Base-by-base conservation (phyloP, 2,888 invertebrate species). In the Caenorhabditis virilis region DNA sequence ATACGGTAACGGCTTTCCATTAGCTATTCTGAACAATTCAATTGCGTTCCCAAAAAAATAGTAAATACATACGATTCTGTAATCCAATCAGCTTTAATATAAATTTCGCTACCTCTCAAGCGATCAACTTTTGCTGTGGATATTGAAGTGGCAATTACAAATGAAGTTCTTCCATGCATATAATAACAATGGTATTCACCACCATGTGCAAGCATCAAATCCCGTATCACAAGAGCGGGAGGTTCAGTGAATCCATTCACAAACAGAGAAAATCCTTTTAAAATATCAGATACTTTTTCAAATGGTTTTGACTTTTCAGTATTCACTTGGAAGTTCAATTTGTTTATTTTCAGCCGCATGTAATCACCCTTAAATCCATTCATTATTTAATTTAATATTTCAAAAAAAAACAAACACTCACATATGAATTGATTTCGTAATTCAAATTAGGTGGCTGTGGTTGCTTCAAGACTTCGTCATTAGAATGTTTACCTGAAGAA, bases 171-270 rank as follows among this genome's bases (percentile, higher is more conserved):
- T 23, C 87, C 87, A 48, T 87, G 87, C 60, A 85, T 86, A 1
- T 88, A 83, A 84, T 95, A 97, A 73, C 90, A 89, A 84, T 93
- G 92, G 84, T 89, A 94, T 11, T 88, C 85, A 0, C 97, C 97
- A 4, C 95, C 95, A 84, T 97, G 90, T 30, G 88, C 86, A 81
- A 90, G 88, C 91, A 97, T 93, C 35, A 95, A 85, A 42, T 88
- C 86, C 84, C 92, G 91, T 41, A 97, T 86, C 83, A 93, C 92
- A 80, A 93, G 90, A 1, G 93, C 89, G 1, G 91, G 89, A 4
- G 95, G 95, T 78, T 86, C 88, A 30, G 93, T 92, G 71, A 90
- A 89, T 0, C 94, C 94, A 85, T 94, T 94, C 0, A 94, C 92
- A 84, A 89, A 91, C 78, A 94, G 91, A 51, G 91, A 89, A 52